Percentiles rank a stretch among this genome's conserved stretches.
phyloP scores from a whole-genome alignment of 1,140 invertebrate species.

The Potamilus streckersoni region DNA sequence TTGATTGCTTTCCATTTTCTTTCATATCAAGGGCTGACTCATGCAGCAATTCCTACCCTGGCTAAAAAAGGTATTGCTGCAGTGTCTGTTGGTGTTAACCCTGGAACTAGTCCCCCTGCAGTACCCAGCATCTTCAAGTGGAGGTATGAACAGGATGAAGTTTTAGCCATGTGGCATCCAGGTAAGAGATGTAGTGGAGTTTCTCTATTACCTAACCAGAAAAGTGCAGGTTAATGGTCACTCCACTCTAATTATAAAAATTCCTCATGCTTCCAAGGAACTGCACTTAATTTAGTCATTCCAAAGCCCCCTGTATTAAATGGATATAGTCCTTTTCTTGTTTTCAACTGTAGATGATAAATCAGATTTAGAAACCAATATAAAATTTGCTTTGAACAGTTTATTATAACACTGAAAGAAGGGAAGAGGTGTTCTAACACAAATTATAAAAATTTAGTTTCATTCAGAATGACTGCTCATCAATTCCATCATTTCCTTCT shows the following conservation, averaged over 20 bases:
- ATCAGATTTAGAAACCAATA: no score
- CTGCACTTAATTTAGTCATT: no score
- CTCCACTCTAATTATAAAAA: background rate
- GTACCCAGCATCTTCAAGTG: conserved; percentile 56
- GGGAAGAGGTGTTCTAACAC: no score
- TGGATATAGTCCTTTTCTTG: no score
- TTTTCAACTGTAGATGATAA: no score
- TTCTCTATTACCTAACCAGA: background rate
- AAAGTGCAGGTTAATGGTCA: background rate
- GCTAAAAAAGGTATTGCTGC: conserved; percentile 40
- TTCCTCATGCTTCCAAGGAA: background rate
- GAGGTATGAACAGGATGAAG: conserved; percentile 38
- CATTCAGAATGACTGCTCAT: no score
- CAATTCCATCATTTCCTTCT: no score
- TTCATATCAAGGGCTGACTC: conserved; percentile 50
- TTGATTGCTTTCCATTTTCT: background rate
- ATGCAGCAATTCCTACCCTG: conserved; percentile 49
- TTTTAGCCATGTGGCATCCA: conserved; percentile 49
- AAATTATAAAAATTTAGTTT: no score
- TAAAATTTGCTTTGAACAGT: no score
- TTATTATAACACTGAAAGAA: no score
- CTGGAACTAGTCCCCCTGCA: conserved; percentile 50
- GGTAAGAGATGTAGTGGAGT: conserved; percentile 21
- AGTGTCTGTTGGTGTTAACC: conserved; percentile 60
- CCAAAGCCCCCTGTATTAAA: no score